Evolutionary conservation across 1,140 invertebrate species (phyloP).

Genomic region (Drosophila pandora): DNA sequence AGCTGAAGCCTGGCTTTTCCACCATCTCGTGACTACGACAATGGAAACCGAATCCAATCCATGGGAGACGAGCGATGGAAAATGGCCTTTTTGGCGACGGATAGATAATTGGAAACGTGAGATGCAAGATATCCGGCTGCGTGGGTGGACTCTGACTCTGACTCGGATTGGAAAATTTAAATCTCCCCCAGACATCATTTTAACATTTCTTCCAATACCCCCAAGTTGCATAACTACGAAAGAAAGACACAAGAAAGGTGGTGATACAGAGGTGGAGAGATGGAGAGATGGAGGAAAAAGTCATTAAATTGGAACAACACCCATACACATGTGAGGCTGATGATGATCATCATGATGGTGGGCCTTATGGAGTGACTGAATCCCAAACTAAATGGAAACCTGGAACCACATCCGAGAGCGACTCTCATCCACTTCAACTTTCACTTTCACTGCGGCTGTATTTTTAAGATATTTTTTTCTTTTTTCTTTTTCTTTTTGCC

Average conservation of each 20-base stretch:
- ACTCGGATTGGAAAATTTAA: slow-evolving; percentile 54
- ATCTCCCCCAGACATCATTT: slow-evolving; percentile 16
- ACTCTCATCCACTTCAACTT: slow-evolving; percentile 58
- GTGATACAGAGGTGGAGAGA: slow-evolving; percentile 9
- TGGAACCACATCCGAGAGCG: not conserved
- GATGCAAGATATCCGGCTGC: slow-evolving; percentile 20
- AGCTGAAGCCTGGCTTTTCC: slow-evolving; percentile 78
- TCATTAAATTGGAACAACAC: slow-evolving; percentile 42
- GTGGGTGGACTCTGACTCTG: slow-evolving; percentile 52
- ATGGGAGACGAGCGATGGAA: slow-evolving; percentile 24
- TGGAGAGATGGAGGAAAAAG: slow-evolving; percentile 50
- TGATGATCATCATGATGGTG: slow-evolving; percentile 17
- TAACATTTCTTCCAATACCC: slow-evolving; percentile 24
- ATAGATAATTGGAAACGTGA: slow-evolving; percentile 55
- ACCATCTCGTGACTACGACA: slow-evolving; percentile 67
- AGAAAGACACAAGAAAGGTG: slow-evolving; percentile 1
- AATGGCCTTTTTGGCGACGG: slow-evolving; percentile 24
- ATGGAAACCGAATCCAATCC: slow-evolving; percentile 47
- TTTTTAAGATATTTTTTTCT: slow-evolving; percentile 44
- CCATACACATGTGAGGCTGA: slow-evolving; percentile 30
- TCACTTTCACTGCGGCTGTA: slow-evolving; percentile 70
- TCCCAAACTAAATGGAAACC: slow-evolving; percentile 43
- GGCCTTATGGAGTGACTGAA: slow-evolving; percentile 8
- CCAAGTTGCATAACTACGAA: slow-evolving; percentile 43
- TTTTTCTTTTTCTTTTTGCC: slow-evolving; percentile 69